phyloP scores from a whole-genome alignment of 2,888 invertebrate species.

The Dasypolia templi region DNA sequence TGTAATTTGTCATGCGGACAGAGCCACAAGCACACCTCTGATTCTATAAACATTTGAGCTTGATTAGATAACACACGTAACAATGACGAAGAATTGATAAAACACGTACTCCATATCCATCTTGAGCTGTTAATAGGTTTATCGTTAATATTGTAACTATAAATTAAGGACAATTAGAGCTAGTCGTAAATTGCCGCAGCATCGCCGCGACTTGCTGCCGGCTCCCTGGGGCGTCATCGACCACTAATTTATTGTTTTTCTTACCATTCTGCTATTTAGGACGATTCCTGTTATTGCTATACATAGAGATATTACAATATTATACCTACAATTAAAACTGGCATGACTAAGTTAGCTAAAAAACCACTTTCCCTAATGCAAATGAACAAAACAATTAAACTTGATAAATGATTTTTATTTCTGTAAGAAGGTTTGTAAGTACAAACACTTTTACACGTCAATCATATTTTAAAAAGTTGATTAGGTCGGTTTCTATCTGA shows the following conservation, averaged over 20 bases:
- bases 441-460: too few species aligned
- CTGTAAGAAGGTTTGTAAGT: too few species aligned
- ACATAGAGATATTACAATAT: neutral
- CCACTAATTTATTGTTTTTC: slow-evolving; percentile 83
- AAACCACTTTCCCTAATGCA: neutral
- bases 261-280: slow-evolving; percentile 60
- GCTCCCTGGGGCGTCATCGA: slow-evolving; percentile 84
- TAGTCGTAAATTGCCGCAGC: slow-evolving; percentile 81
- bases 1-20: neutral
- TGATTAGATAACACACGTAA: neutral
- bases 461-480: too few species aligned
- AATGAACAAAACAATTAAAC: neutral
- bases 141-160: slow-evolving; percentile 61
- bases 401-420: too few species aligned
- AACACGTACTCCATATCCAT: slow-evolving; percentile 4
- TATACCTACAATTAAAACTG: slow-evolving; percentile 1
- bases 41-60: neutral
- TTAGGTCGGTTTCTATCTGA: too few species aligned
- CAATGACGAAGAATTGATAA: slow-evolving; percentile 1
- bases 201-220: slow-evolving; percentile 57
- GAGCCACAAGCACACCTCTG: neutral
- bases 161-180: slow-evolving; percentile 85
- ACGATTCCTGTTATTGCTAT: slow-evolving; percentile 20
- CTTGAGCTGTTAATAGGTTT: slow-evolving; percentile 26
- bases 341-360: neutral